phyloP scores from a whole-genome alignment of 2,888 invertebrate species.

The Venusia cambrica region DNA sequence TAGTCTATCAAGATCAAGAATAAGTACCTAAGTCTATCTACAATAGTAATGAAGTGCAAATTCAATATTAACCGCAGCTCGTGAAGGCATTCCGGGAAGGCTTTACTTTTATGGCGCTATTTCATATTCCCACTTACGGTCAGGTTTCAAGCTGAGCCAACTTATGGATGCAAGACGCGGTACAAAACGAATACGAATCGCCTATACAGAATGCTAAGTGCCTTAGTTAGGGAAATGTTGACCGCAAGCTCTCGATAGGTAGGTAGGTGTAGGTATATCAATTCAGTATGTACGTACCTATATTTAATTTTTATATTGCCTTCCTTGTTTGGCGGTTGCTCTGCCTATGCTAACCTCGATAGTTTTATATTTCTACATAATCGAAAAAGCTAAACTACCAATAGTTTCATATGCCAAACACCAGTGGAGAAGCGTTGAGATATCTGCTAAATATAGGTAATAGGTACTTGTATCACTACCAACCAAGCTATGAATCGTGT shows the following conservation, averaged over 20 bases:
- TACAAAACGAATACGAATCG: constrained; percentile 31
- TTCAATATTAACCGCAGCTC: constrained; percentile 27
- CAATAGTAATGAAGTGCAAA: constrained; percentile 20
- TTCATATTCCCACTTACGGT: constrained; percentile 44
- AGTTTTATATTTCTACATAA: no score
- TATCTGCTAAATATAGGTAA: no score
- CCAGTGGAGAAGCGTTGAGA: no score
- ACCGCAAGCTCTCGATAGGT: constrained; percentile 25
- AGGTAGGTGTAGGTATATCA: no score
- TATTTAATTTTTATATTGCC: not conserved
- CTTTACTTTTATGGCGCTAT: constrained; percentile 43
- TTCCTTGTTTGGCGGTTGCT: constrained; percentile 5
- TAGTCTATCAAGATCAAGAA: no score
- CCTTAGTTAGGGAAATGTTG: constrained; percentile 38
- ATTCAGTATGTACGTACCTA: constrained; percentile 5
- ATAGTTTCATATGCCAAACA: no score
- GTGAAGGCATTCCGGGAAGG: constrained; percentile 38
- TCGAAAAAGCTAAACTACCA: no score
- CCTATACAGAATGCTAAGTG: constrained; percentile 47
- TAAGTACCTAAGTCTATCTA: no score
- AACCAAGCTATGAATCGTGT: constrained; percentile 10
- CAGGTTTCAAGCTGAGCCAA: constrained; percentile 39
- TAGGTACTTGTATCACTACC: constrained; percentile 1
- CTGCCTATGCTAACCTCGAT: no score
- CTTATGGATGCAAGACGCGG: constrained; percentile 43